Evolutionary conservation across 2,888 invertebrate genomes (phyloP).

Genomic region (Himalopsyche tibetana): DNA sequence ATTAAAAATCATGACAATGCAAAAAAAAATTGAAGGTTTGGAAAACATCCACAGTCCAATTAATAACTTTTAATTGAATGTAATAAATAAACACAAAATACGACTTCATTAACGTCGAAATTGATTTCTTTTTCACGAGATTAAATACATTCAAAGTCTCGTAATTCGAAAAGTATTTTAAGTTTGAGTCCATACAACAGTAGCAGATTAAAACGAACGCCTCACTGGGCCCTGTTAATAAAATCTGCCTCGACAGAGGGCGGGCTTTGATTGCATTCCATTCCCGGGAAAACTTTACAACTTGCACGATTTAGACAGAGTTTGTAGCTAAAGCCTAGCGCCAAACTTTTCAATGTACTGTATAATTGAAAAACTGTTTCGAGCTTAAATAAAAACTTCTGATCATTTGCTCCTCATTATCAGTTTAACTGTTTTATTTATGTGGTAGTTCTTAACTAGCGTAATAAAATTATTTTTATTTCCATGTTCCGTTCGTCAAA

Average conservation of each 20-base stretch:
- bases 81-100: slow-evolving; percentile 2
- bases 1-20: no score
- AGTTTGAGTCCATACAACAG: slow-evolving; percentile 43
- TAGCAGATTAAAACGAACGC: slow-evolving; percentile 44
- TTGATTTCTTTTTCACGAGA: slow-evolving; percentile 37
- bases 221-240: slow-evolving; percentile 51
- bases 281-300: slow-evolving; percentile 54
- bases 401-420: slow-evolving; percentile 43
- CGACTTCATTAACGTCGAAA: not conserved
- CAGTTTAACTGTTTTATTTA: slow-evolving; percentile 32
- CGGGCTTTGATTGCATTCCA: slow-evolving; percentile 61
- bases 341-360: slow-evolving; percentile 39
- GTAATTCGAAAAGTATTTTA: slow-evolving; percentile 40
- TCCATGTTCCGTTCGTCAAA: no score
- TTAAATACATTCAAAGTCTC: slow-evolving; percentile 13
- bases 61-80: no score
- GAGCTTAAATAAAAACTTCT: slow-evolving; percentile 34
- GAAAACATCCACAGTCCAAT: no score
- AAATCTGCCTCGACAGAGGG: slow-evolving; percentile 49
- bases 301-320: slow-evolving; percentile 53
- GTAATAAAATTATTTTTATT: not conserved
- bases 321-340: slow-evolving; percentile 44
- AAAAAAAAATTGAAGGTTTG: no score
- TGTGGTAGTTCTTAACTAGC: not conserved
- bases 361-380: slow-evolving; percentile 45